Evolutionary conservation across 1,140 invertebrate species (phyloP).

Genomic region (Drepana arcuata): DNA sequence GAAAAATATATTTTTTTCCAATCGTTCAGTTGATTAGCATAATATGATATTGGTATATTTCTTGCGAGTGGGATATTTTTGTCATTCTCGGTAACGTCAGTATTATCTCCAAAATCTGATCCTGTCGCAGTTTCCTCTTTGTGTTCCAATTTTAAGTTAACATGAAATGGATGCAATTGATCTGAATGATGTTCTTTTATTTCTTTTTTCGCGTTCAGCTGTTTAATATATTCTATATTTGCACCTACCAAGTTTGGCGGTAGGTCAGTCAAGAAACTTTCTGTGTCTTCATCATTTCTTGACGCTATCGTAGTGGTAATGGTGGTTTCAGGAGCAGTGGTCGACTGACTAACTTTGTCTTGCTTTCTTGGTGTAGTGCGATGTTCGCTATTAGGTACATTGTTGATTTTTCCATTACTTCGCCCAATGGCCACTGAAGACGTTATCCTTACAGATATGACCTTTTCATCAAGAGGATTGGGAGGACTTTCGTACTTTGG

Average conservation of each 20-base stretch:
- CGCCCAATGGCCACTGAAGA: slow-evolving; percentile 65
- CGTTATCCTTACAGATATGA: slow-evolving; percentile 68
- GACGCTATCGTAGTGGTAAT: no score
- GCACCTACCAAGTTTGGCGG: slow-evolving; percentile 41
- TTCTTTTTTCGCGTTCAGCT: slow-evolving; percentile 57
- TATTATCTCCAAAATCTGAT: no score
- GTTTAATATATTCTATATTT: slow-evolving; percentile 58
- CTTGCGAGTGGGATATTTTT: slow-evolving; percentile 11
- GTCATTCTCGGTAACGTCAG: slow-evolving; percentile 4
- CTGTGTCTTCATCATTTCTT: no score
- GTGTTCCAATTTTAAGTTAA: no score
- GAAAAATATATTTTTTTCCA: no score
- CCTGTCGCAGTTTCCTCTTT: no score
- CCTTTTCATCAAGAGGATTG: slow-evolving; percentile 37
- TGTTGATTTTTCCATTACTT: slow-evolving; percentile 25
- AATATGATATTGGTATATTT: slow-evolving; percentile 8
- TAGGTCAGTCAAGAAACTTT: slow-evolving; percentile 20
- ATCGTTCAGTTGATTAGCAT: slow-evolving; percentile 6
- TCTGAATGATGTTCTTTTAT: slow-evolving; percentile 30
- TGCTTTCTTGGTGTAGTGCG: no score
- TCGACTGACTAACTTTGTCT: no score
- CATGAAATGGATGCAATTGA: slow-evolving; percentile 28
- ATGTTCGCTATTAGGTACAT: slow-evolving; percentile 4
- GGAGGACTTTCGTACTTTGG: slow-evolving; percentile 28
- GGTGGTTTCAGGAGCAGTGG: neutral